Conservation (phyloP, 2,888 invertebrate species). For the Cosmorhoe ocellata region DNA sequence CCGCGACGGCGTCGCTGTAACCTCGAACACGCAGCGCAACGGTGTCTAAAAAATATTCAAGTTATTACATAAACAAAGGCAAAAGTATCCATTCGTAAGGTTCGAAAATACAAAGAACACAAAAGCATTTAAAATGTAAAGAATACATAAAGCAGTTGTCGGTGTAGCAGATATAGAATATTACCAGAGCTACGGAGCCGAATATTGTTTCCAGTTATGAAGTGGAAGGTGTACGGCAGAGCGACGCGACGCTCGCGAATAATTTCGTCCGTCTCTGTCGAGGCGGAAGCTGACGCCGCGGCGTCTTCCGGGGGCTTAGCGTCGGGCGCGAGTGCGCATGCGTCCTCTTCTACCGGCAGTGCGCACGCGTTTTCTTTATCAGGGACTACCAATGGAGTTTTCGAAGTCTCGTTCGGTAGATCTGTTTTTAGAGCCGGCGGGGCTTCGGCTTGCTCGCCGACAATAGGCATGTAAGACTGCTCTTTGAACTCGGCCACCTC, state of each 20-base stretch:
- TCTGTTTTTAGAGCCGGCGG: slow-evolving; percentile 5
- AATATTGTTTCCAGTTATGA: slow-evolving; percentile 92
- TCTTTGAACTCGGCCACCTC: slow-evolving; percentile 4
- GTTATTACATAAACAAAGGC: too few relatives aligned
- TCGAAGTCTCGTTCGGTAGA: slow-evolving; percentile 2
- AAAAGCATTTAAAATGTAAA: too few relatives aligned
- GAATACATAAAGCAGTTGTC: too few relatives aligned
- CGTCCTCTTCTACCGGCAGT: background rate
- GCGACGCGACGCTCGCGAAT: slow-evolving; percentile 57
- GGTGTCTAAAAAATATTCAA: slow-evolving; percentile 57
- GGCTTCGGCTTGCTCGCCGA: background rate
- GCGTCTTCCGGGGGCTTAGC: background rate
- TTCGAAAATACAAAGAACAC: too few relatives aligned
- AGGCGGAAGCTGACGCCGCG: background rate
- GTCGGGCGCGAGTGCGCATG: background rate
- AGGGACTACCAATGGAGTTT: background rate
- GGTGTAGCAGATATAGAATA: too few relatives aligned
- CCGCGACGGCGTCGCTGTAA: slow-evolving; percentile 91
- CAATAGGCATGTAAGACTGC: background rate
- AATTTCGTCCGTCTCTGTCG: slow-evolving; percentile 16
- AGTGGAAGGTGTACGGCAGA: slow-evolving; percentile 87
- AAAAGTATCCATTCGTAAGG: too few relatives aligned
- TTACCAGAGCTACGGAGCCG: slow-evolving; percentile 79
- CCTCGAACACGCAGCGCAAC: slow-evolving; percentile 89
- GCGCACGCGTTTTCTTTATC: slow-evolving; percentile 1